A percentile compares a stretch with the other conserved stretches of the same genome.
These are phyloP conservation scores for Drosophila anomelani DNA, from an alignment of 2,888 invertebrate species.

Conservation along the genomic window DNA sequence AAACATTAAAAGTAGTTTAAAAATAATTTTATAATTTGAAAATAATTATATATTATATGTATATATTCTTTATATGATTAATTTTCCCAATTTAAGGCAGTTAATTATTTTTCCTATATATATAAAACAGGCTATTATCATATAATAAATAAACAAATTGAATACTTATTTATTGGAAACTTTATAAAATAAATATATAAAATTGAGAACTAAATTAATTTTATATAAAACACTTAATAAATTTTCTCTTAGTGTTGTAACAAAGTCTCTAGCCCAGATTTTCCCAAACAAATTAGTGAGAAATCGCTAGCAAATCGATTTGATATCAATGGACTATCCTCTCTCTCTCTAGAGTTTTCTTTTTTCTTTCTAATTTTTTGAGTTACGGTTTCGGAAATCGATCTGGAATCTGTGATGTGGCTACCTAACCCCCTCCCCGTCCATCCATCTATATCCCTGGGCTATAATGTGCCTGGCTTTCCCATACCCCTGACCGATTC, in stretches of 20 bases:
- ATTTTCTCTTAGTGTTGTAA: neutral
- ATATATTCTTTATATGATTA: too few relatives aligned
- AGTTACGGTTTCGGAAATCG: slow-evolving; percentile 69
- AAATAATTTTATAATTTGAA: too few relatives aligned
- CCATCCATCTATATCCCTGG: neutral
- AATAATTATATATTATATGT: too few relatives aligned
- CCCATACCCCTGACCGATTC: slow-evolving; percentile 20
- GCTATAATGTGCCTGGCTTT: neutral
- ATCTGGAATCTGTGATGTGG: slow-evolving; percentile 18
- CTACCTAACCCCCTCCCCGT: slow-evolving; percentile 7
- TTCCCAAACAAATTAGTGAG: slow-evolving; percentile 60
- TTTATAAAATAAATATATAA: neutral
- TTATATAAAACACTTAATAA: too few relatives aligned
- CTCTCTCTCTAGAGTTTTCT: neutral
- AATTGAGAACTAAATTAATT: neutral
- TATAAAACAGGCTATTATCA: too few relatives aligned
- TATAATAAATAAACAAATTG: neutral
- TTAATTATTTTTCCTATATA: too few relatives aligned
- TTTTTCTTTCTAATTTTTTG: slow-evolving; percentile 43
- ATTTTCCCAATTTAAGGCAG: too few relatives aligned
- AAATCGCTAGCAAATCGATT: slow-evolving; percentile 72
- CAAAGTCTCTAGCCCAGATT: neutral
- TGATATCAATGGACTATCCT: slow-evolving; percentile 64
- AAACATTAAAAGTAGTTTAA: too few relatives aligned
- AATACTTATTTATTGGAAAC: neutral